Conservation (phyloP, 2,888 invertebrate species). For the Chromoteleia sp. region DNA sequence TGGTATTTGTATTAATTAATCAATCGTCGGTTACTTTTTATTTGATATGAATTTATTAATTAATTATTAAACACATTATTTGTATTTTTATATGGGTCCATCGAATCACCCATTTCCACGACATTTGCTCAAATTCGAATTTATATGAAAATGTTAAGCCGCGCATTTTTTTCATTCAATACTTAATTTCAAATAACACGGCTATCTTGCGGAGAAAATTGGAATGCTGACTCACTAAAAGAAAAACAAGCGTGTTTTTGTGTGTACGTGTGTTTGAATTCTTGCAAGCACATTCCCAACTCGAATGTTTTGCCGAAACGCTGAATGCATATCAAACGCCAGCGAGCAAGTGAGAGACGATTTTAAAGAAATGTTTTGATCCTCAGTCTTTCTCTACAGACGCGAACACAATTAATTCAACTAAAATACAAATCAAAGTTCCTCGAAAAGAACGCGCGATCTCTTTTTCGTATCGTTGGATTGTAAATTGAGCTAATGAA, state of each 20-base stretch:
- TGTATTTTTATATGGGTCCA: no score
- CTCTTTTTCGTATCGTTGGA: no score
- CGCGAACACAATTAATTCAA: not conserved
- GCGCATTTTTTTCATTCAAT: constrained; percentile 9
- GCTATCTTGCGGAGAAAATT: constrained; percentile 50
- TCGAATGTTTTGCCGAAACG: constrained; percentile 47
- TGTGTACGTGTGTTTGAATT: constrained; percentile 48
- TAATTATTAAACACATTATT: no score
- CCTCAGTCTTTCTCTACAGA: constrained; percentile 28
- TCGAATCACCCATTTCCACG: no score
- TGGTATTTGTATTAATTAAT: no score
- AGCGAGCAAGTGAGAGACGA: constrained; percentile 54
- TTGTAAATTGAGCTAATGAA: not conserved
- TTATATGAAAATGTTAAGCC: constrained; percentile 4
- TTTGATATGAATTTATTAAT: no score
- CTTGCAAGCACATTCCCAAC: constrained; percentile 67
- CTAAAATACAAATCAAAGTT: not conserved
- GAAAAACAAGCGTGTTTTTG: constrained; percentile 61
- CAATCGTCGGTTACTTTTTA: no score
- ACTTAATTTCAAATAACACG: constrained; percentile 43
- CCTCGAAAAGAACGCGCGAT: no score
- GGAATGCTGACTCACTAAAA: constrained; percentile 58
- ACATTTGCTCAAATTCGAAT: no score
- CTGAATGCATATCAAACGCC: constrained; percentile 68
- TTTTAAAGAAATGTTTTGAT: constrained; percentile 51